phyloP scores from a whole-genome alignment of 2,888 invertebrate genomes.

The Argyresthia albistria region DNA sequence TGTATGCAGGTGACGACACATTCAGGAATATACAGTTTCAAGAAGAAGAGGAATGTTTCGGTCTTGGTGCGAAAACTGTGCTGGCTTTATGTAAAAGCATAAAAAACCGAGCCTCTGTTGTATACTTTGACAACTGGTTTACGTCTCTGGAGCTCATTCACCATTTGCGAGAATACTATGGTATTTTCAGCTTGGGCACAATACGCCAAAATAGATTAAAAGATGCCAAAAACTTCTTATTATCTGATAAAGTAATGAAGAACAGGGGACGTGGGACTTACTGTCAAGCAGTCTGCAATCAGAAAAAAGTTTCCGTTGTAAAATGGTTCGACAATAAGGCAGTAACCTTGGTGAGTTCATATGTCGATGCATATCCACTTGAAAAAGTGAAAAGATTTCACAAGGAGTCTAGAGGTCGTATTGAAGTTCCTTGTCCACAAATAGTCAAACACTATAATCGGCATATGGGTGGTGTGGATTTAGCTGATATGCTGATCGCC shows the following conservation, averaged over 20 bases:
- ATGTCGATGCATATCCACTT: no score
- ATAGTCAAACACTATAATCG: conserved; percentile 5
- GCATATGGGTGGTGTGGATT: conserved; percentile 6
- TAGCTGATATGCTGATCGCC: conserved; percentile 5
- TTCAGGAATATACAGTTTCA: no score
- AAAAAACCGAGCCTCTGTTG: no score
- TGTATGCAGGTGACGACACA: no score
- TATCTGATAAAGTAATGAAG: conserved; percentile 4
- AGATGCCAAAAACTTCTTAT: not conserved
- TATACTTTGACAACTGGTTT: no score
- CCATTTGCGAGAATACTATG: no score
- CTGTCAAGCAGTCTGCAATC: conserved; percentile 8
- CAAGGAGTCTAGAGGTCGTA: conserved; percentile 3
- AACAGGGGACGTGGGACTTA: not conserved
- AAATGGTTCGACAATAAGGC: no score
- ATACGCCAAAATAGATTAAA: conserved; percentile 7
- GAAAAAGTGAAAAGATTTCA: conserved; percentile 7
- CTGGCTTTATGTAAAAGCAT: no score
- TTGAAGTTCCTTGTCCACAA: conserved; percentile 1
- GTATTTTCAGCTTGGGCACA: conserved; percentile 11
- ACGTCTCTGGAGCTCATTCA: no score
- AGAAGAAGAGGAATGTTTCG: no score
- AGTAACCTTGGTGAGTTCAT: conserved; percentile 8
- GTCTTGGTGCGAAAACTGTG: no score
- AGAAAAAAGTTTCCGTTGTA: conserved; percentile 11